phyloP scores from a whole-genome alignment of 2,888 invertebrate genomes.

The Rugalucina vietnamica region DNA sequence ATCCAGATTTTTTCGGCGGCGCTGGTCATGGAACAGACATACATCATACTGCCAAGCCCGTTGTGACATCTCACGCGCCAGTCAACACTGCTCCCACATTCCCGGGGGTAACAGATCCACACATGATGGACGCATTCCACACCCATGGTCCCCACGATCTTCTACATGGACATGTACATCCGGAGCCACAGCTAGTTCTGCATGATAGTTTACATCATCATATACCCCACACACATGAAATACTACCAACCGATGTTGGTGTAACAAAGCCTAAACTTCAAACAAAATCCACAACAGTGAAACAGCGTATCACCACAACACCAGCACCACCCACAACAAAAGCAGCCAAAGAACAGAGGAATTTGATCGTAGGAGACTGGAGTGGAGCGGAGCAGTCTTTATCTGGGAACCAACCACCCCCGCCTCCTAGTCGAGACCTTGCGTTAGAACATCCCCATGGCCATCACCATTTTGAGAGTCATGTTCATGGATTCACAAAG shows the following conservation, averaged over 20 bases:
- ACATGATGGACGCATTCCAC: neutral
- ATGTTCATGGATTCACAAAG: neutral
- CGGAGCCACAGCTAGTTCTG: neutral
- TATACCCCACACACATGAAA: neutral
- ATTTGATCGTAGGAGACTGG: neutral
- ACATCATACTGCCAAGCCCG: neutral
- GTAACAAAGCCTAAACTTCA: neutral
- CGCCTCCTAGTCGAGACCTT: neutral
- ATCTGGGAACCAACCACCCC: neutral
- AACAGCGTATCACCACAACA: neutral
- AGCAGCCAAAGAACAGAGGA: neutral
- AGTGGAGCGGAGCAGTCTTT: neutral
- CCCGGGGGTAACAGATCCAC: neutral
- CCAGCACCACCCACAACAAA: constrained; percentile 21
- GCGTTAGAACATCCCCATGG: neutral
- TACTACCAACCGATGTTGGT: neutral
- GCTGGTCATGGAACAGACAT: neutral
- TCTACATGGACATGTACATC: neutral
- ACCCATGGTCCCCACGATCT: neutral
- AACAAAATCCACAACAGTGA: neutral
- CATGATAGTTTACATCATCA: neutral
- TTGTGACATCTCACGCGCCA: neutral
- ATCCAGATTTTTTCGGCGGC: neutral
- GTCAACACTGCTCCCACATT: no score
- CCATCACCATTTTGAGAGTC: neutral